Percentiles rank a stretch among this genome's conserved stretches.
phyloP scores from a whole-genome alignment of 1,140 invertebrate species.

The Macrosteles quadrilineatus region DNA sequence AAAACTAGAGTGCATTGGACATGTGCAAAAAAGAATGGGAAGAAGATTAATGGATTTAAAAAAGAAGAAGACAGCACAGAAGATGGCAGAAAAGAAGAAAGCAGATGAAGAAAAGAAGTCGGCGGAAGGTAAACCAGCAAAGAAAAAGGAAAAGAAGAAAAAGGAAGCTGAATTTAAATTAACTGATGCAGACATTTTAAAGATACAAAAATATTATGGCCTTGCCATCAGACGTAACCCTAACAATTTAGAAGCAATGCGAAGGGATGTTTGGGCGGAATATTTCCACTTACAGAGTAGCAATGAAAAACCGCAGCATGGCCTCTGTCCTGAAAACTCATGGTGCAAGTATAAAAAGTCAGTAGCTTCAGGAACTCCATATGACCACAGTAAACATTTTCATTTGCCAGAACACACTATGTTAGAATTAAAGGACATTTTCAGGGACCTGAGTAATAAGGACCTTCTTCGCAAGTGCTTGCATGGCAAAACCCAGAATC shows the following conservation, averaged over 20 bases:
- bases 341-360: conserved; percentile 35
- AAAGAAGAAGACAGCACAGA: no score
- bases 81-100: no score
- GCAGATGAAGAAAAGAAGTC: no score
- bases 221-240: conserved; percentile 34
- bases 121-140: no score
- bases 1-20: conserved; percentile 1
- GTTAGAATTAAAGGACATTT: conserved; percentile 27
- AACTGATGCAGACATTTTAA: conserved; percentile 29
- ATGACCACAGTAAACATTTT: conserved; percentile 23
- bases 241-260: conserved; percentile 34
- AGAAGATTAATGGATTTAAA: neutral
- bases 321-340: conserved; percentile 31
- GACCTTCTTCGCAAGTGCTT: conserved; percentile 30
- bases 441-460: conserved; percentile 11
- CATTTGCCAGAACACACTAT: conserved; percentile 25
- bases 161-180: conserved; percentile 27
- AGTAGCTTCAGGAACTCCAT: neutral
- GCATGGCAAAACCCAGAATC: no score
- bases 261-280: conserved; percentile 34
- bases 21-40: no score
- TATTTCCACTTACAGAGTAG: conserved; percentile 35
- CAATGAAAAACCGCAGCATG: conserved; percentile 35
- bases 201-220: conserved; percentile 34
- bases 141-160: no score